Conservation (phyloP, 2,888 invertebrate species). For the Hoplodrina ambigua region DNA sequence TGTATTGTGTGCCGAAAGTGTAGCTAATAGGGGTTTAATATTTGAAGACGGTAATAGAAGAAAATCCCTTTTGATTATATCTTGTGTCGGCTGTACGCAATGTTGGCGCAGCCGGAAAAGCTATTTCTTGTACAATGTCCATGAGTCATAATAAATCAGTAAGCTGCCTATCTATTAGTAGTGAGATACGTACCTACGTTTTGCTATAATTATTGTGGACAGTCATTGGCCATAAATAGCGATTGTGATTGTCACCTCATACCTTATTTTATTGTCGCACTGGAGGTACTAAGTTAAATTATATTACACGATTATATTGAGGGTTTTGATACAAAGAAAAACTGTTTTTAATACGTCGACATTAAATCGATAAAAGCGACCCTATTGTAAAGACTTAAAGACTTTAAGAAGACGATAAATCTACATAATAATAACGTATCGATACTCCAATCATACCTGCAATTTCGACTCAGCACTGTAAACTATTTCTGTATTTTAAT, state of each 20-base stretch:
- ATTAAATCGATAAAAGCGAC: slow-evolving; percentile 5
- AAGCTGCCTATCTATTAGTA: slow-evolving; percentile 59
- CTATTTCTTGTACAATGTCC: slow-evolving; percentile 55
- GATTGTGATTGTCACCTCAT: slow-evolving; percentile 68
- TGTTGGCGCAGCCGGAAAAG: slow-evolving; percentile 53
- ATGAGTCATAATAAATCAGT: slow-evolving; percentile 64
- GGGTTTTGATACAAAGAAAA: slow-evolving; percentile 5
- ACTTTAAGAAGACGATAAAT: slow-evolving; percentile 24
- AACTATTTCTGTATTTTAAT: slow-evolving; percentile 18
- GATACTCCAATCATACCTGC: slow-evolving; percentile 23
- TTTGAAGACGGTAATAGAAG: slow-evolving; percentile 46
- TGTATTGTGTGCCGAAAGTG: slow-evolving; percentile 65
- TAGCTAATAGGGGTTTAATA: slow-evolving; percentile 60
- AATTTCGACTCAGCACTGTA: slow-evolving; percentile 31
- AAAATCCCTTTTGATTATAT: slow-evolving; percentile 47
- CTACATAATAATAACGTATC: slow-evolving; percentile 32
- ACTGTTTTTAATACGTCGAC: neutral
- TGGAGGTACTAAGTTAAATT: slow-evolving; percentile 22
- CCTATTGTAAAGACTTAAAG: slow-evolving; percentile 22
- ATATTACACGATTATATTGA: neutral
- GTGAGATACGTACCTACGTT: slow-evolving; percentile 61
- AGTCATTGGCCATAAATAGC: slow-evolving; percentile 72
- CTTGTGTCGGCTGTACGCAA: slow-evolving; percentile 31
- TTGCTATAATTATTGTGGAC: slow-evolving; percentile 72
- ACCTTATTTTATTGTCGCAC: slow-evolving; percentile 57